Conservation (phyloP, 2,797 vertebrate genomes). For the Scleropages formosus region DNA sequence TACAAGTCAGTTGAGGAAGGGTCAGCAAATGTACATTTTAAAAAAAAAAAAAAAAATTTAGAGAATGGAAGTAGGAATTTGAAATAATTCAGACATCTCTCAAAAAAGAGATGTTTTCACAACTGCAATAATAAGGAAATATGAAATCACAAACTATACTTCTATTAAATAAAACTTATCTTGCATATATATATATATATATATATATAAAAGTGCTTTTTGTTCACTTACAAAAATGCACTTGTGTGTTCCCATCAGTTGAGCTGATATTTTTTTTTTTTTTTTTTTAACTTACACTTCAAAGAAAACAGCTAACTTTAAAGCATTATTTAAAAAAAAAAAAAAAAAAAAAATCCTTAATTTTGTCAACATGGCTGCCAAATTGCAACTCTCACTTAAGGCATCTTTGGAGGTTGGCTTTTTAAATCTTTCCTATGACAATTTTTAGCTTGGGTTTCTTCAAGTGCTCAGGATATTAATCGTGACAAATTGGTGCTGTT, state of each 20-base stretch:
- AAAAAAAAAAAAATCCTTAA: background rate
- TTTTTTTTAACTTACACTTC: slow-evolving; percentile 1
- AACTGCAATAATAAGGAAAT: slow-evolving; percentile 31
- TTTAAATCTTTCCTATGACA: slow-evolving; percentile 17
- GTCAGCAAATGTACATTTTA: background rate
- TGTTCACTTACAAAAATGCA: slow-evolving; percentile 8
- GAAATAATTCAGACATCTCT: slow-evolving; percentile 61
- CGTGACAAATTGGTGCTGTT: slow-evolving; percentile 59
- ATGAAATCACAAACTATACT: slow-evolving; percentile 37
- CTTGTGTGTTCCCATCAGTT: too few relatives aligned
- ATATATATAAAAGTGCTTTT: slow-evolving; percentile 18
- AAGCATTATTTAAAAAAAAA: slow-evolving; percentile 16
- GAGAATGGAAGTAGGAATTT: slow-evolving; percentile 40
- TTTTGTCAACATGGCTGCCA: slow-evolving; percentile 63
- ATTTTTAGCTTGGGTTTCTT: slow-evolving; percentile 44
- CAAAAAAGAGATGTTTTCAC: slow-evolving; percentile 63
- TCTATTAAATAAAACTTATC: slow-evolving; percentile 28
- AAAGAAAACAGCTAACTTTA: background rate
- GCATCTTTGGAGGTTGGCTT: slow-evolving; percentile 45
- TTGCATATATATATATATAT: slow-evolving; percentile 9
- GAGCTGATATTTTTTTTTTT: too few relatives aligned
- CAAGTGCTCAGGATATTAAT: slow-evolving; percentile 56
- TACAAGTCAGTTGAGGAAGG: background rate
- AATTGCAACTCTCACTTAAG: slow-evolving; percentile 52
- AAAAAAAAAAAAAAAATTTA: background rate